Conservation (phyloP, 2,888 invertebrate species). For the Callinectes sapidus region DNA sequence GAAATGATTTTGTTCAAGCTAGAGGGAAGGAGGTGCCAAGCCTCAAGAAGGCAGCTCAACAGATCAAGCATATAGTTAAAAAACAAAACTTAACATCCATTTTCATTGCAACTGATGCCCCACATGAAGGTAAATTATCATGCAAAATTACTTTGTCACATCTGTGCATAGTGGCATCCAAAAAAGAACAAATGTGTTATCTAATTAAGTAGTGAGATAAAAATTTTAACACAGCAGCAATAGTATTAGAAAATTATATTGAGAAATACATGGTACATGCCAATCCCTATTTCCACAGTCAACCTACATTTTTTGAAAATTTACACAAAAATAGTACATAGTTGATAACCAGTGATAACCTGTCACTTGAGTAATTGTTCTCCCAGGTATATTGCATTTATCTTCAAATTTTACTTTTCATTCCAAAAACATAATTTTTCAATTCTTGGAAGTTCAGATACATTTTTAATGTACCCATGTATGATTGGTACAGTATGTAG, state of each 20-base stretch:
- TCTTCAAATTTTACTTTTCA: too few species aligned
- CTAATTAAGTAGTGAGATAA: too few species aligned
- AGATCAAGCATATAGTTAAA: slow-evolving; percentile 82
- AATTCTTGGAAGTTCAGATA: too few species aligned
- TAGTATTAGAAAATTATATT: not conserved
- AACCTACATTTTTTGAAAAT: too few species aligned
- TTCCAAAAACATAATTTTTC: too few species aligned
- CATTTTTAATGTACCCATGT: not conserved
- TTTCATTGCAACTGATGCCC: slow-evolving; percentile 92
- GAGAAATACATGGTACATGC: too few species aligned
- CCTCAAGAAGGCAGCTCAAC: slow-evolving; percentile 85
- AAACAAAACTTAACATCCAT: slow-evolving; percentile 80
- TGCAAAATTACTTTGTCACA: not conserved
- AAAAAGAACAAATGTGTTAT: too few species aligned
- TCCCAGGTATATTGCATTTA: too few species aligned
- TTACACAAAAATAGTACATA: too few species aligned
- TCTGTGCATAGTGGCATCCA: not conserved
- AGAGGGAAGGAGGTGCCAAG: slow-evolving; percentile 86
- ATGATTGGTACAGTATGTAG: not conserved
- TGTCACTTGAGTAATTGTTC: too few species aligned
- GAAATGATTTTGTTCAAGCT: slow-evolving; percentile 89
- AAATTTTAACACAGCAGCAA: not conserved
- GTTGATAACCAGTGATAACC: too few species aligned
- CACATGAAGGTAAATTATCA: slow-evolving; percentile 77
- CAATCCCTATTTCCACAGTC: too few species aligned